phyloP scores from a whole-genome alignment of 1,140 invertebrate species.

The Homalodisca vitripennis region DNA sequence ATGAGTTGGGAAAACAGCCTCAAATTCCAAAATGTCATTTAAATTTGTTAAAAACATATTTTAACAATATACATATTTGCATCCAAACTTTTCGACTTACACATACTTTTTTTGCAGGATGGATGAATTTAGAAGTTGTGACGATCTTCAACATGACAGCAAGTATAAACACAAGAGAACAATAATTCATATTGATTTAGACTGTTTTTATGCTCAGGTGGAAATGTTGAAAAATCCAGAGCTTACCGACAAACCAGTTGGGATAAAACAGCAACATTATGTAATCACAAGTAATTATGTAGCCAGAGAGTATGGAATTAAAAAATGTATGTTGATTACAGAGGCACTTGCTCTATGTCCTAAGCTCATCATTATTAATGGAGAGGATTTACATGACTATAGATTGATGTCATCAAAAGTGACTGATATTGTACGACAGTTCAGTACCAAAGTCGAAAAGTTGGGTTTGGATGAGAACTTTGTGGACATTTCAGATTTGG shows the following conservation, averaged over 20 bases:
- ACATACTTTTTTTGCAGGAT: not conserved
- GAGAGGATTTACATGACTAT: constrained; percentile 74
- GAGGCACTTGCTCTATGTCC: constrained; percentile 69
- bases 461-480: constrained; percentile 80
- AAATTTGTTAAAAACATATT: too few species aligned
- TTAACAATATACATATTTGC: too few species aligned
- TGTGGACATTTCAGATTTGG: constrained; percentile 68
- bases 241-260: constrained; percentile 62
- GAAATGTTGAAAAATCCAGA: constrained; percentile 70
- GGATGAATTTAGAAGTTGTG: constrained; percentile 2
- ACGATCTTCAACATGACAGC: not conserved
- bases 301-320: constrained; percentile 66
- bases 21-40: too few species aligned
- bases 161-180: constrained; percentile 53
- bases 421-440: constrained; percentile 62
- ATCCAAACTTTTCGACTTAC: too few species aligned
- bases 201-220: constrained; percentile 83
- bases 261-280: constrained; percentile 76
- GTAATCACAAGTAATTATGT: constrained; percentile 80
- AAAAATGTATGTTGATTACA: constrained; percentile 68
- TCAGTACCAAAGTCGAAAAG: constrained; percentile 68
- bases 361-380: constrained; percentile 65
- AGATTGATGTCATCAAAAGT: constrained; percentile 68
- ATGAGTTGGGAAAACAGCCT: too few species aligned
- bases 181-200: constrained; percentile 75